These are phyloP conservation scores for Leptinotarsa peninsularis DNA, from an alignment of 2,888 invertebrate genomes.

Conservation along the genomic window DNA sequence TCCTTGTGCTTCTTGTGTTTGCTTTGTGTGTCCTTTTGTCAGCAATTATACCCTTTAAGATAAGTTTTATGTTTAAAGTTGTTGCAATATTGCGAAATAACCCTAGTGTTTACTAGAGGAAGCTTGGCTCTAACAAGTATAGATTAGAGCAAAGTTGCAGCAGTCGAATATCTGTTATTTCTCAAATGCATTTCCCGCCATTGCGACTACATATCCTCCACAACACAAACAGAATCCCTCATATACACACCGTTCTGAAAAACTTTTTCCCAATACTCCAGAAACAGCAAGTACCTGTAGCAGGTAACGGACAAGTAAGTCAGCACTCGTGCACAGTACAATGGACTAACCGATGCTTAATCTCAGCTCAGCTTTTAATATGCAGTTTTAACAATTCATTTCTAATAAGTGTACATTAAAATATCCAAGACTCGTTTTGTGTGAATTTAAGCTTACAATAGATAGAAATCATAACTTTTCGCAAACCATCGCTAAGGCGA, in stretches of 20 bases:
- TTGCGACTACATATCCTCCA: conserved; percentile 21
- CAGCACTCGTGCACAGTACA: conserved; percentile 67
- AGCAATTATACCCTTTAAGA: conserved; percentile 34
- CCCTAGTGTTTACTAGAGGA: conserved; percentile 39
- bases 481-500: conserved; percentile 44
- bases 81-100: conserved; percentile 43
- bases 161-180: conserved; percentile 34
- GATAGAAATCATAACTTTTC: conserved; percentile 49
- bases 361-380: conserved; percentile 68
- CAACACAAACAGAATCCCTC: conserved; percentile 26
- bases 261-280: conserved; percentile 37
- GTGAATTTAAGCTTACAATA: conserved; percentile 64
- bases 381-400: conserved; percentile 65
- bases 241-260: conserved; percentile 36
- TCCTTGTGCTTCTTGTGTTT: conserved; percentile 55
- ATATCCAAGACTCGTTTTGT: conserved; percentile 60
- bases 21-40: conserved; percentile 50
- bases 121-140: conserved; percentile 30
- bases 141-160: conserved; percentile 29
- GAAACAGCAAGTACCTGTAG: conserved; percentile 36
- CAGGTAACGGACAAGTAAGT: conserved; percentile 62
- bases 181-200: conserved; percentile 19
- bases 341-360: conserved; percentile 68
- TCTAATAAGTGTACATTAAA: conserved; percentile 65
- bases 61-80: conserved; percentile 30